A percentile compares a stretch with the other conserved stretches of the same genome.
Evolutionary conservation across 2,113 vertebrate genomes (phyloP).

Genomic region (Coregonus clupeaformis): DNA sequence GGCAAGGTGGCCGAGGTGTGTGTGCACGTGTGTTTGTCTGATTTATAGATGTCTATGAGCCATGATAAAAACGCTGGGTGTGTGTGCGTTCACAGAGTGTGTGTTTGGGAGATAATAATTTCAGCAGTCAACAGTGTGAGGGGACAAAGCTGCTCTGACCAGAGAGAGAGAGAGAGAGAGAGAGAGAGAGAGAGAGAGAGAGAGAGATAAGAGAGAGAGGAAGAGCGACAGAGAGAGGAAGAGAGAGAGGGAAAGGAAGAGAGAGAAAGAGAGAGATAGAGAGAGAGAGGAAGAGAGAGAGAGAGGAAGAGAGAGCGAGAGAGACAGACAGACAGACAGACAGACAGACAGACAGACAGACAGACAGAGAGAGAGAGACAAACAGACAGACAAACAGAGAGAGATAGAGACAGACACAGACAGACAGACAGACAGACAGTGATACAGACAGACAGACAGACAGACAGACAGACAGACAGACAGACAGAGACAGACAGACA

Average conservation of each 20-base stretch:
- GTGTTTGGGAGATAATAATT: slow-evolving; percentile 71
- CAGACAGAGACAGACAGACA: too few species aligned
- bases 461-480: too few species aligned
- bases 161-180: slow-evolving; percentile 51
- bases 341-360: too few species aligned
- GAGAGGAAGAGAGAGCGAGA: slow-evolving; percentile 59
- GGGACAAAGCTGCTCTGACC: slow-evolving; percentile 65
- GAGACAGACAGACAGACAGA: too few species aligned
- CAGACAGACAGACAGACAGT: too few species aligned
- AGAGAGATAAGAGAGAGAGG: slow-evolving; percentile 26
- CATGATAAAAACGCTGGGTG: slow-evolving; percentile 60
- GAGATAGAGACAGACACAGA: too few species aligned
- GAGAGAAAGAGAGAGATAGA: slow-evolving; percentile 36
- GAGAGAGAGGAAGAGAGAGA: slow-evolving; percentile 53
- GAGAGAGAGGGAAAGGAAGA: slow-evolving; percentile 50
- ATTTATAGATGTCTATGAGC: slow-evolving; percentile 37
- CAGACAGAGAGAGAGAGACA: too few species aligned
- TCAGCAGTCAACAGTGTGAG: slow-evolving; percentile 69
- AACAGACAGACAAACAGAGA: too few species aligned
- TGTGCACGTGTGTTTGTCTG: slow-evolving; percentile 31
- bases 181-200: slow-evolving; percentile 5
- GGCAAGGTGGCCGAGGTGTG: slow-evolving; percentile 33
- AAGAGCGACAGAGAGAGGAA: slow-evolving; percentile 41
- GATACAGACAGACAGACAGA: too few species aligned
- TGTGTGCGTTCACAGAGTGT: slow-evolving; percentile 62